Evolutionary conservation across 1,140 invertebrate genomes (phyloP).

Genomic region (Antheraea pernyi): DNA sequence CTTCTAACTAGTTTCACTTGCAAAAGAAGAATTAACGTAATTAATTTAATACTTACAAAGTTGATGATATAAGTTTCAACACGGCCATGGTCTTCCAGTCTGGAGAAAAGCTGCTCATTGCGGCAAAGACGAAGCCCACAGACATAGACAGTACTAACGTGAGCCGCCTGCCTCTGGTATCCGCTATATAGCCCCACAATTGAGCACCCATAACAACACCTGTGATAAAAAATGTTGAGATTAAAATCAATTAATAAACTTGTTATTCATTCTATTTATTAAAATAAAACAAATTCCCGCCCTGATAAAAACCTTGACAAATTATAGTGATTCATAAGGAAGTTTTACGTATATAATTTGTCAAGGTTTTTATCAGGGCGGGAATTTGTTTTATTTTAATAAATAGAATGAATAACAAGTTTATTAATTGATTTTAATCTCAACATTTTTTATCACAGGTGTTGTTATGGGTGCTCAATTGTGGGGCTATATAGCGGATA

Average conservation of each 20-base stretch:
- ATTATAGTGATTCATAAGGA: too few relatives aligned
- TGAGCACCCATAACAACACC: conserved; percentile 66
- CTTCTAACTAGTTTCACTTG: neutral
- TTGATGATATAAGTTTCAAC: conserved; percentile 61
- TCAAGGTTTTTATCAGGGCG: too few relatives aligned
- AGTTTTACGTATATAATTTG: too few relatives aligned
- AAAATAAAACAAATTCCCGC: too few relatives aligned
- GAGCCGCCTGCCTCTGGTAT: conserved; percentile 85
- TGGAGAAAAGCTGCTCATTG: conserved; percentile 82
- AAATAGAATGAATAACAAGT: too few relatives aligned
- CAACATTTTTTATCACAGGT: conserved; percentile 30
- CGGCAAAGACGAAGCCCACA: conserved; percentile 83
- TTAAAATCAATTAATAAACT: too few relatives aligned
- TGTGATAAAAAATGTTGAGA: conserved; percentile 15
- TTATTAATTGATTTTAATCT: too few relatives aligned
- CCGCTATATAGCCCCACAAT: conserved; percentile 89
- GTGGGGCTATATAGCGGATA: conserved; percentile 90
- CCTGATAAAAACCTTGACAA: too few relatives aligned
- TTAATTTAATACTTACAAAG: conserved; percentile 54
- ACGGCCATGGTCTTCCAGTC: conserved; percentile 64
- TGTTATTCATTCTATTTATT: too few relatives aligned
- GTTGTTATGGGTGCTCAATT: conserved; percentile 73
- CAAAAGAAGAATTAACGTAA: neutral
- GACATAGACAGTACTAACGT: conserved; percentile 85
- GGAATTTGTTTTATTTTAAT: too few relatives aligned